A percentile compares a stretch with the other conserved stretches of the same genome.
These are phyloP conservation scores for Neotoxoptera formosana DNA, from an alignment of 1,140 invertebrate species.

Conservation along the genomic window DNA sequence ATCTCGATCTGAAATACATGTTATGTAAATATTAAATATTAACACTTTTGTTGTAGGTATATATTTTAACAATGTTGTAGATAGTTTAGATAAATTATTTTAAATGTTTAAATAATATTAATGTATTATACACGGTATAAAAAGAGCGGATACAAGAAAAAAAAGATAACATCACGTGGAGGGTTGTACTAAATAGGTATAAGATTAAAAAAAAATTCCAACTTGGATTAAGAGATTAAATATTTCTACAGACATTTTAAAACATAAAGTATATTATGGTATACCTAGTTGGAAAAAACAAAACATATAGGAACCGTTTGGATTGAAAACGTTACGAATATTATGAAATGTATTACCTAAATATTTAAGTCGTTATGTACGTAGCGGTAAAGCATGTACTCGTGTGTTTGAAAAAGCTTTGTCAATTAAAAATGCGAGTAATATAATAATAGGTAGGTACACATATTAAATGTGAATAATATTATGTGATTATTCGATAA, in stretches of 20 bases:
- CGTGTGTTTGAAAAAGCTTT: not conserved
- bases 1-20: not conserved
- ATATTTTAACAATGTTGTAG: not conserved
- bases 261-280: not conserved
- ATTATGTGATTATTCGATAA: not conserved
- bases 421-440: not conserved
- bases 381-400: too few species aligned
- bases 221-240: conserved; percentile 6
- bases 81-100: conserved; percentile 14
- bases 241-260: not conserved
- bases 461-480: not conserved
- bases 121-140: not conserved
- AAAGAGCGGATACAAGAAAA: not conserved
- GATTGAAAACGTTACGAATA: not conserved
- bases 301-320: not conserved
- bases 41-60: conserved; percentile 4
- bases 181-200: not conserved
- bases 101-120: not conserved
- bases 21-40: not conserved
- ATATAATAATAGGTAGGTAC: too few species aligned
- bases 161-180: not conserved
- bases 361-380: too few species aligned
- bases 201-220: not conserved
- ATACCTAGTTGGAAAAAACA: not conserved
- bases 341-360: not conserved